phyloP scores from a whole-genome alignment of 2,797 vertebrate genomes.

The Lophotriccus pileatus region DNA sequence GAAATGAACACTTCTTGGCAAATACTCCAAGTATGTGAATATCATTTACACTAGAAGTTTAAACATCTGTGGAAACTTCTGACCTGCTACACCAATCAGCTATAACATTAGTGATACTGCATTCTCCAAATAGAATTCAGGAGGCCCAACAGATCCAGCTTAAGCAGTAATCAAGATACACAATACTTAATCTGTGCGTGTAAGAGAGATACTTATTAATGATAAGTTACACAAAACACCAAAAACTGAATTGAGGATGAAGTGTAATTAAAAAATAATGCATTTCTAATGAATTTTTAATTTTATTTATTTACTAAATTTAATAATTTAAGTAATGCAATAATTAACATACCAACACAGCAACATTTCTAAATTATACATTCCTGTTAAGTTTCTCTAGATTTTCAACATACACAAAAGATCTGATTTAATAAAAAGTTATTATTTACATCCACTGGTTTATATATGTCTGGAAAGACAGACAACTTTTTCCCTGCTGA shows the following conservation, averaged over 20 bases:
- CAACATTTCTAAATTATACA: background rate
- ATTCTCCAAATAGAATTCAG: background rate
- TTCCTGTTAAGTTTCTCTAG: background rate
- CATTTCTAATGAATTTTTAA: background rate
- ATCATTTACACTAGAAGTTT: background rate
- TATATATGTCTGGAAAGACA: background rate
- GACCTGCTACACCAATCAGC: background rate
- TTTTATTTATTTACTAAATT: background rate
- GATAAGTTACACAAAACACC: background rate
- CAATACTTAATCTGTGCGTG: background rate
- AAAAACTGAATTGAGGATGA: background rate
- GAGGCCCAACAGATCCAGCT: background rate
- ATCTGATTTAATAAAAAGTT: background rate
- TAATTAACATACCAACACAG: background rate
- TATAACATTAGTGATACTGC: background rate
- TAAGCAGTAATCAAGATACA: background rate
- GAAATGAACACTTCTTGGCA: background rate
- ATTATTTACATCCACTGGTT: background rate
- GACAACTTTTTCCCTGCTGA: background rate
- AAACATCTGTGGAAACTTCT: background rate
- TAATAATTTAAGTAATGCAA: background rate
- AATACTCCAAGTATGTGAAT: background rate
- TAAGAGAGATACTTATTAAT: background rate
- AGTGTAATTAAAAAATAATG: background rate
- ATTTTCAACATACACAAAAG: background rate